These are phyloP conservation scores for Erebia palarica DNA, from an alignment of 2,888 invertebrate species.

Conservation along the genomic window DNA sequence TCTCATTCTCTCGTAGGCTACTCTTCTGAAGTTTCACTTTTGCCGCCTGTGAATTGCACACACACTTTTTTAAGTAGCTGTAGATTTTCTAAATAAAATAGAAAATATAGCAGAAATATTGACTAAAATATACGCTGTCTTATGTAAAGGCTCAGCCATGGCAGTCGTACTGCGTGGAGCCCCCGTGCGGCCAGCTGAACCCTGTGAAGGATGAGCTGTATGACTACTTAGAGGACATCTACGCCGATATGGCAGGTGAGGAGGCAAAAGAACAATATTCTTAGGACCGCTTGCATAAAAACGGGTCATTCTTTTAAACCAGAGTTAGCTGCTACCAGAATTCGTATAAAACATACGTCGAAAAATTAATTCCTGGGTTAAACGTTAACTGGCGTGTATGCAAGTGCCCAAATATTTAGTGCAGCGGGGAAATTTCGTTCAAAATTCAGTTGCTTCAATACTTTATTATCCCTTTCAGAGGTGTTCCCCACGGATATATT, in stretches of 20 bases:
- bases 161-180: conserved; percentile 88
- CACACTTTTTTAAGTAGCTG: too few relatives aligned
- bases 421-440: too few relatives aligned
- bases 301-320: too few relatives aligned
- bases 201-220: conserved; percentile 87
- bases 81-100: too few relatives aligned
- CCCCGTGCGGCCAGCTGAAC: conserved; percentile 93
- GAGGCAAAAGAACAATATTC: neutral
- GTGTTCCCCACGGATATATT: conserved; percentile 89
- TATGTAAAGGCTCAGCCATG: conserved; percentile 85
- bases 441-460: too few relatives aligned
- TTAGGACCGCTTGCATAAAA: neutral
- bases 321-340: too few relatives aligned
- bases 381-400: neutral
- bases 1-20: too few relatives aligned
- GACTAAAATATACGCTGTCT: neutral
- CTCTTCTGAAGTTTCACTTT: too few relatives aligned
- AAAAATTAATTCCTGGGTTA: neutral
- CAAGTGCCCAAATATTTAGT: neutral
- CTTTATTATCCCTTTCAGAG: conserved; percentile 53
- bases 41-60: too few relatives aligned
- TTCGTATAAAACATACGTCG: neutral
- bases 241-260: conserved; percentile 86
- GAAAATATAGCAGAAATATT: too few relatives aligned
- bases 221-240: conserved; percentile 86